Evolutionary conservation across 2,113 vertebrate species (phyloP).

Genomic region (Columba janthina): DNA sequence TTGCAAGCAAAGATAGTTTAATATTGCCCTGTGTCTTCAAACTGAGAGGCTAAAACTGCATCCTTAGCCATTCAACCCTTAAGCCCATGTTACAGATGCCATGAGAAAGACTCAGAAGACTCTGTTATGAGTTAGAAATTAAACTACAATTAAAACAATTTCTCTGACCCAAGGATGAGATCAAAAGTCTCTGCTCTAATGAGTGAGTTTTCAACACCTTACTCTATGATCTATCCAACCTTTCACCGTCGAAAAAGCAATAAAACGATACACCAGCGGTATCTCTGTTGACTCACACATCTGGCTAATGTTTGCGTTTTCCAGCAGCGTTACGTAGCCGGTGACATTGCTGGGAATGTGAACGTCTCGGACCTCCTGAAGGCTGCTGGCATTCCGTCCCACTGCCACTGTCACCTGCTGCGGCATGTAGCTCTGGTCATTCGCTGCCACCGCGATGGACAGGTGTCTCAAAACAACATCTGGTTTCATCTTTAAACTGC

Average conservation of each 20-base stretch:
- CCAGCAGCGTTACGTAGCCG: constrained; percentile 93
- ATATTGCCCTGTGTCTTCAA: not conserved
- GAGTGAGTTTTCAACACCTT: not conserved
- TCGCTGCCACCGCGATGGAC: constrained; percentile 91
- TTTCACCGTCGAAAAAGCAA: not conserved
- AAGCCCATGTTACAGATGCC: not conserved
- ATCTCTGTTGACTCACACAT: constrained; percentile 85
- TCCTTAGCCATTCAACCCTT: not conserved
- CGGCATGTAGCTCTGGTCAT: constrained; percentile 98
- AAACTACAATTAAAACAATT: not conserved
- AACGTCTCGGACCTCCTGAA: constrained; percentile 94
- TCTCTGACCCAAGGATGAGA: not conserved
- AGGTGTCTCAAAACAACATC: constrained; percentile 91
- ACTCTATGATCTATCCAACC: not conserved
- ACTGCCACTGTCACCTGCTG: constrained; percentile 94
- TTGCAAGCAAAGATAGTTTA: not conserved
- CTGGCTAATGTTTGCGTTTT: constrained; percentile 95
- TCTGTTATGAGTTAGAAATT: not conserved
- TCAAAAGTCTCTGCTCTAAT: not conserved
- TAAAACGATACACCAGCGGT: not conserved
- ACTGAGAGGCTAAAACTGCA: not conserved
- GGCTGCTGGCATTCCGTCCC: constrained; percentile 85
- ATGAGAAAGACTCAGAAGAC: not conserved
- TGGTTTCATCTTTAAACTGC: constrained; percentile 94
- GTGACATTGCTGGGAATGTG: constrained; percentile 97